Percentiles rank a stretch among this genome's conserved stretches.
phyloP scores from a whole-genome alignment of 2,888 invertebrate species.

The Linyphia triangularis region DNA sequence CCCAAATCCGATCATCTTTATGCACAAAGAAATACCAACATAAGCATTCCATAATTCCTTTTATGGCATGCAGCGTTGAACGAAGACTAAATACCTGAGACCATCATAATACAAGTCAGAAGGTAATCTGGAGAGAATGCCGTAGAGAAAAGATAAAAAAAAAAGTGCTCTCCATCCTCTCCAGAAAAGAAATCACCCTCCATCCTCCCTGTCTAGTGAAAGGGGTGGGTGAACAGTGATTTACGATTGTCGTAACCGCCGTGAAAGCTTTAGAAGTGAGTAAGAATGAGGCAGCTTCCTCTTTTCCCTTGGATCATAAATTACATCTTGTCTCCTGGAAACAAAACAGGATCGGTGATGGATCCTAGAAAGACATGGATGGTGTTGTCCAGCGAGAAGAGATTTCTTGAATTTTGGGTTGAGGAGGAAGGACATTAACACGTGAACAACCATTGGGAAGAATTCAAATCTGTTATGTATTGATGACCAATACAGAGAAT shows the following conservation, averaged over 20 bases:
- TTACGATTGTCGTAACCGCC: slow-evolving; percentile 46
- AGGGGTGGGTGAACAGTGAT: slow-evolving; percentile 42
- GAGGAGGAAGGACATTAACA: too few relatives aligned
- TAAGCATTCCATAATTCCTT: background rate
- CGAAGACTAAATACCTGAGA: slow-evolving; percentile 28
- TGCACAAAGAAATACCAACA: too few relatives aligned
- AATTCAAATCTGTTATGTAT: too few relatives aligned
- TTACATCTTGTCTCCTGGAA: slow-evolving; percentile 55
- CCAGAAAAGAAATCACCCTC: background rate
- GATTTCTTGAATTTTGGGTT: too few relatives aligned
- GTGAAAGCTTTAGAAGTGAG: slow-evolving; percentile 29
- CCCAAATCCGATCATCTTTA: background rate
- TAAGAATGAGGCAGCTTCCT: too few relatives aligned
- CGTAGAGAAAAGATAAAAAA: slow-evolving; percentile 17
- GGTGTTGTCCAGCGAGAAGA: slow-evolving; percentile 41
- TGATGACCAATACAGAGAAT: too few relatives aligned
- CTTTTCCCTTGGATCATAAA: too few relatives aligned
- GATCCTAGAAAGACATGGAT: slow-evolving; percentile 60
- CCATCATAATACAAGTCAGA: slow-evolving; percentile 1
- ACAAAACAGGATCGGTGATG: slow-evolving; percentile 62
- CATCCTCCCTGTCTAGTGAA: background rate
- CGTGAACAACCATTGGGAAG: too few relatives aligned
- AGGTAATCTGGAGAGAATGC: slow-evolving; percentile 1
- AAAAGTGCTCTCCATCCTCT: slow-evolving; percentile 19
- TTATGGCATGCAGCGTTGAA: slow-evolving; percentile 23